A percentile compares a stretch with the other conserved stretches of the same genome.
phyloP scores from a whole-genome alignment of 2,113 vertebrate species.

The Sander lucioperca region DNA sequence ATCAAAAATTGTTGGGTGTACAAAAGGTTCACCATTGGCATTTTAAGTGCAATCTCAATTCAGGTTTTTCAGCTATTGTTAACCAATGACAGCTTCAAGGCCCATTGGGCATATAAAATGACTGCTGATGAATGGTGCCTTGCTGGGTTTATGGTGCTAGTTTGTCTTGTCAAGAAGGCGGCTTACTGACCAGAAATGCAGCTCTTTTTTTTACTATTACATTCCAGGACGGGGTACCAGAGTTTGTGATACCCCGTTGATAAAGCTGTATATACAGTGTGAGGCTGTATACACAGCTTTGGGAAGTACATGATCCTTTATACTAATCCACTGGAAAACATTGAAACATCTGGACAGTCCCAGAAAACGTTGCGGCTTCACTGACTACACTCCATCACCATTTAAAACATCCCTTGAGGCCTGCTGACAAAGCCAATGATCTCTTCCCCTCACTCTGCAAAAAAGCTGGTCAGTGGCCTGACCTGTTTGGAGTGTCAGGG shows the following conservation, averaged over 20 bases:
- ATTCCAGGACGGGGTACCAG: conserved; percentile 43
- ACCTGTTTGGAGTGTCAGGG: conserved; percentile 25
- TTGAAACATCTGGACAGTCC: conserved; percentile 63
- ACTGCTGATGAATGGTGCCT: conserved; percentile 52
- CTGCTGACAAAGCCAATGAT: conserved; percentile 42
- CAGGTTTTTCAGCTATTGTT: conserved; percentile 61
- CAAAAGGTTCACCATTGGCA: conserved; percentile 73
- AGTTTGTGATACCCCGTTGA: conserved; percentile 53
- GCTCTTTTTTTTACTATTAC: conserved; percentile 45
- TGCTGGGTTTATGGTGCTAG: conserved; percentile 62
- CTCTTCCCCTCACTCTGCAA: conserved; percentile 32
- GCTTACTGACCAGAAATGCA: conserved; percentile 50
- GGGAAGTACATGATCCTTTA: conserved; percentile 20
- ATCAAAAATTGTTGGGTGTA: conserved; percentile 51
- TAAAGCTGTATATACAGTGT: conserved; percentile 57
- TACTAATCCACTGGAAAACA: conserved; percentile 60
- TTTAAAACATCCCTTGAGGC: conserved; percentile 64
- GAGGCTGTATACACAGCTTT: conserved; percentile 45
- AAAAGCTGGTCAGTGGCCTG: conserved; percentile 24
- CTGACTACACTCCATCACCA: conserved; percentile 37
- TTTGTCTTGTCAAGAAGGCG: conserved; percentile 59
- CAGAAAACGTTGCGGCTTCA: conserved; percentile 26
- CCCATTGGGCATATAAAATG: conserved; percentile 41
- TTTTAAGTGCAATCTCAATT: conserved; percentile 75
- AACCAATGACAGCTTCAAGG: conserved; percentile 64